Evolutionary conservation across 2,797 vertebrate genomes (phyloP).

Genomic region (Tinamus major): DNA sequence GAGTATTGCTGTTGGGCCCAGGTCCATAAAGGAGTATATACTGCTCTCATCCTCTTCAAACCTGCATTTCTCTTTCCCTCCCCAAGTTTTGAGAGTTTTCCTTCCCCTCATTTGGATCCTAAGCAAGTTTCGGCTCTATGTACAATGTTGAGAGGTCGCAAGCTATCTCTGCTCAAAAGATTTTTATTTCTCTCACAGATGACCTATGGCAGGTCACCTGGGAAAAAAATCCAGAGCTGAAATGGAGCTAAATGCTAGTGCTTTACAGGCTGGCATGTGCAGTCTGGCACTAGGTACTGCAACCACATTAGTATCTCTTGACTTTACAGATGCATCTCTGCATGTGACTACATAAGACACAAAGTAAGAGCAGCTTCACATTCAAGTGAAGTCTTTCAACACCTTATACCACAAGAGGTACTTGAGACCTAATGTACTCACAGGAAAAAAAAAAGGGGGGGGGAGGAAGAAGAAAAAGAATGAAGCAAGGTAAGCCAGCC

Average conservation of each 20-base stretch:
- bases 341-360: neutral
- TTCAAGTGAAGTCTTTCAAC: neutral
- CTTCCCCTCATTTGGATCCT: accelerated
- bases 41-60: too few species aligned
- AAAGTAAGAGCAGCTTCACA: neutral
- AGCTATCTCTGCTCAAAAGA: accelerated
- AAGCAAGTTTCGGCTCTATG: neutral
- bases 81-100: neutral
- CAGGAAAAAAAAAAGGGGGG: neutral
- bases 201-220: neutral
- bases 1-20: accelerated
- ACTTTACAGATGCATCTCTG: neutral
- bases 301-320: neutral
- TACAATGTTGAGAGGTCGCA: accelerated
- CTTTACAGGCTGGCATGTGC: accelerated
- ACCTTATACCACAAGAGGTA: accelerated
- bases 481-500: neutral
- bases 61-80: too few species aligned
- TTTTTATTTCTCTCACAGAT: neutral
- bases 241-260: neutral
- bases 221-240: accelerated
- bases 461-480: neutral
- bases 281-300: neutral
- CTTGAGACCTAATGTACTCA: accelerated
- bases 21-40: neutral